A percentile compares a stretch with the other conserved stretches of the same genome.
phyloP scores from a whole-genome alignment of 2,888 invertebrate genomes.

The Muschampia plurimacula region DNA sequence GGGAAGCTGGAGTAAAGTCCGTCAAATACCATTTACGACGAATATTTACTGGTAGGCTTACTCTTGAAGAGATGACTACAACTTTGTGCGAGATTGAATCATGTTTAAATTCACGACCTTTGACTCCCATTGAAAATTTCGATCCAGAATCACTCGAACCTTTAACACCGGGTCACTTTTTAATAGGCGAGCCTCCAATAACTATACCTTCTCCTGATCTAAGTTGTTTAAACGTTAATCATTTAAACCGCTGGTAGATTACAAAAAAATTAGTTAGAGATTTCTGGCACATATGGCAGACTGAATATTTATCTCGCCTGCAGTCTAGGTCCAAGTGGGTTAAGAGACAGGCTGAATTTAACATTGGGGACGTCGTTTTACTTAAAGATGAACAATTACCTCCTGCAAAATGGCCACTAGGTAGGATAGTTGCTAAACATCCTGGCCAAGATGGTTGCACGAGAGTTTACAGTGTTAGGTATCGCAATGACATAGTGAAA shows the following conservation, averaged over 20 bases:
- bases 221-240: neutral
- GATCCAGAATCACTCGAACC: too few species aligned
- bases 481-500: too few species aligned
- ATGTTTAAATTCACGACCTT: too few species aligned
- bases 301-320: neutral
- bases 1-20: too few species aligned
- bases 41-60: too few species aligned
- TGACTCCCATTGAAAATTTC: too few species aligned
- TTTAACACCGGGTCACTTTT: too few species aligned
- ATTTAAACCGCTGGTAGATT: constrained; percentile 17
- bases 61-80: too few species aligned
- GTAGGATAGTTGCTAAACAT: constrained; percentile 4
- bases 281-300: constrained; percentile 18
- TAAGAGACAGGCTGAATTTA: neutral
- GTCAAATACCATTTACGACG: too few species aligned
- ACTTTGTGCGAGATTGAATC: too few species aligned
- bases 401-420: constrained; percentile 8
- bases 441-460: too few species aligned
- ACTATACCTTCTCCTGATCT: constrained; percentile 10
- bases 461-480: too few species aligned
- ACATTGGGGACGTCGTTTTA: constrained; percentile 2
- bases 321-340: constrained; percentile 9
- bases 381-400: constrained; percentile 8
- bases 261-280: constrained; percentile 16
- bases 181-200: neutral